Conservation (phyloP, 2,113 vertebrate genomes). For the Sardina pilchardus region DNA sequence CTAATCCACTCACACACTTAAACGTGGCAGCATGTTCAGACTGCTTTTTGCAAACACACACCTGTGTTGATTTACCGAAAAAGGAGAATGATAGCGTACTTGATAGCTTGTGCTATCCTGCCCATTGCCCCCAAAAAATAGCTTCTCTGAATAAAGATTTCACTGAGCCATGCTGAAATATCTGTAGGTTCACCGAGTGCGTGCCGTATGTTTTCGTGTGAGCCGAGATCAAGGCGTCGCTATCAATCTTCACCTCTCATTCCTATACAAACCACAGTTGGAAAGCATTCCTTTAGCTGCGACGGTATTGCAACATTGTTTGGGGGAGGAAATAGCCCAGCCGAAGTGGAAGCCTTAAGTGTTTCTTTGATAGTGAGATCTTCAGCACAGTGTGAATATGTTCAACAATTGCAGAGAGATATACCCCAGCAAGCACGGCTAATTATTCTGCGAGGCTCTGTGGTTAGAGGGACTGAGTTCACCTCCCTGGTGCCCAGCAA, state of each 20-base stretch:
- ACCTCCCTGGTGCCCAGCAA: background rate
- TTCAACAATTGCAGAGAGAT: background rate
- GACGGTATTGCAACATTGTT: background rate
- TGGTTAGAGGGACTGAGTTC: background rate
- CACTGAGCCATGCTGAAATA: background rate
- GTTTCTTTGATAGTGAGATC: constrained; percentile 2
- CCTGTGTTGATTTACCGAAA: constrained; percentile 56
- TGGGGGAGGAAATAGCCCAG: background rate
- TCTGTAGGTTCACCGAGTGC: constrained; percentile 1
- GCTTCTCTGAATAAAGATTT: background rate
- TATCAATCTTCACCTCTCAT: constrained; percentile 4
- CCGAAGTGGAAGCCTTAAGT: background rate
- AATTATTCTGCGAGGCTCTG: background rate
- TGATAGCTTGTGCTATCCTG: constrained; percentile 38
- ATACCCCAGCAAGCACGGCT: background rate
- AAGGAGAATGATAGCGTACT: constrained; percentile 23
- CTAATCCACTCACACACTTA: constrained; percentile 32
- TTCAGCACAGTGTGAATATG: background rate
- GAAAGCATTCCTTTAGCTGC: background rate
- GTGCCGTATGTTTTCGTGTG: background rate
- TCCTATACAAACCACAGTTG: background rate
- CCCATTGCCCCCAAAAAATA: background rate
- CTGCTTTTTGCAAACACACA: constrained; percentile 35
- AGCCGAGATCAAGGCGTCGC: background rate
- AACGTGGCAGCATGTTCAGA: background rate